A percentile compares a stretch with the other conserved stretches of the same genome.
Conservation (phyloP, 2,113 vertebrate genomes). For the Notothenia coriiceps region DNA sequence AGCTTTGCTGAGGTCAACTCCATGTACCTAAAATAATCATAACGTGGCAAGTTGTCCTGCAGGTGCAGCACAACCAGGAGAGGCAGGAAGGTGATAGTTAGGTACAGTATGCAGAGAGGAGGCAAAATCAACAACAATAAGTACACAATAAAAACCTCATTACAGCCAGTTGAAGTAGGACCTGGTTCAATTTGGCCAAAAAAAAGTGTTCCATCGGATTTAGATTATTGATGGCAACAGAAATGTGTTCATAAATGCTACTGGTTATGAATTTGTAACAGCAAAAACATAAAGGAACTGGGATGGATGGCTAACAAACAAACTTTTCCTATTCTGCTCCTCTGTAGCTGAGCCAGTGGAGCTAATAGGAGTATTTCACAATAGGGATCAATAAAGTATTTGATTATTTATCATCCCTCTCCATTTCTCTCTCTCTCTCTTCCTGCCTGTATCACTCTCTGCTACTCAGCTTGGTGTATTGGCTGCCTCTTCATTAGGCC, state of each 20-base stretch:
- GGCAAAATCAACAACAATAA: not conserved
- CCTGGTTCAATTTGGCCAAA: no score
- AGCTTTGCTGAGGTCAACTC: conserved; percentile 1
- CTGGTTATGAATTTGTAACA: not conserved
- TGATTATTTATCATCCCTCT: conserved; percentile 69
- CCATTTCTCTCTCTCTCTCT: conserved; percentile 6
- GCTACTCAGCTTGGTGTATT: conserved; percentile 28
- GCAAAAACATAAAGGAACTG: not conserved
- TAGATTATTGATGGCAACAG: not conserved
- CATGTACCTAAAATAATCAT: not conserved
- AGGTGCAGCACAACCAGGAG: not conserved
- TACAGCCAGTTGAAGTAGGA: not conserved
- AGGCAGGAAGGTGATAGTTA: not conserved
- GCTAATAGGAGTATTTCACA: conserved; percentile 45
- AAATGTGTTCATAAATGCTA: not conserved
- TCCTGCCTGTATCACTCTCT: conserved; percentile 20
- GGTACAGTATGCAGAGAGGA: not conserved
- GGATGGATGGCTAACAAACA: not conserved
- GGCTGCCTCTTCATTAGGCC: conserved; percentile 57
- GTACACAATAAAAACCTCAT: not conserved
- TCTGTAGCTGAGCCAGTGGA: conserved; percentile 33
- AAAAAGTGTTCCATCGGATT: not conserved
- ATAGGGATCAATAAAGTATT: conserved; percentile 60
- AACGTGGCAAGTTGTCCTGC: not conserved
- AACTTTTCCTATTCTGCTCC: conserved; percentile 13